Conservation (phyloP, 2,797 vertebrate genomes). For the Petrocephalus sullivani region DNA sequence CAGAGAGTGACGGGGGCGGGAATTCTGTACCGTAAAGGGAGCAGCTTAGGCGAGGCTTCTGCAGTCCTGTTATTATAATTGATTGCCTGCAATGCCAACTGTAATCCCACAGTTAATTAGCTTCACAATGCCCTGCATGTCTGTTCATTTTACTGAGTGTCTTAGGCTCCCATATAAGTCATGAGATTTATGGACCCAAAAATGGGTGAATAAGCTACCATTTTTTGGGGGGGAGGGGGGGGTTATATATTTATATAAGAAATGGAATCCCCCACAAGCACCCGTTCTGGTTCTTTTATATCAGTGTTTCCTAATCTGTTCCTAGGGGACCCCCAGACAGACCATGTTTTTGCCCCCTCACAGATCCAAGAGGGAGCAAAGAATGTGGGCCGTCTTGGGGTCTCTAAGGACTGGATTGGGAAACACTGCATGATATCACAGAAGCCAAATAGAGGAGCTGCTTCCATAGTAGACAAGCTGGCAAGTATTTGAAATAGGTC, state of each 20-base stretch:
- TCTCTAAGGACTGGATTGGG: not conserved
- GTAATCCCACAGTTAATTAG: conserved; percentile 39
- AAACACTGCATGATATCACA: not conserved
- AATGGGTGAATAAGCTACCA: not conserved
- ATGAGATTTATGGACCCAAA: conserved; percentile 29
- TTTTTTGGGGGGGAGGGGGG: not conserved
- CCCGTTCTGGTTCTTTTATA: not conserved
- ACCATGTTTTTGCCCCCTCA: not conserved
- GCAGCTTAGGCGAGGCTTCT: not conserved
- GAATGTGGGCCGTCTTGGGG: not conserved
- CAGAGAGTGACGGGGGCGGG: not conserved
- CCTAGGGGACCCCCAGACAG: not conserved
- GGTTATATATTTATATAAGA: not conserved
- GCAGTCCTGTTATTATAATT: conserved; percentile 35
- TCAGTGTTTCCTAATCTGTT: not conserved
- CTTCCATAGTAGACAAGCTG: not conserved
- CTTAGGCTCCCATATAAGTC: conserved; percentile 30
- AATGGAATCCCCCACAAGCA: not conserved
- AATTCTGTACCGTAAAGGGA: not conserved
- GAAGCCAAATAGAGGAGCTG: not conserved
- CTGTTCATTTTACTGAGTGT: conserved; percentile 28
- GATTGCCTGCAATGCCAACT: conserved; percentile 29
- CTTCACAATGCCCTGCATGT: conserved; percentile 12
- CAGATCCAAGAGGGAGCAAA: not conserved
- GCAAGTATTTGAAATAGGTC: conserved; percentile 5